Evolutionary conservation across 2,113 vertebrate species (phyloP).

Genomic region (Eurypyga helias): DNA sequence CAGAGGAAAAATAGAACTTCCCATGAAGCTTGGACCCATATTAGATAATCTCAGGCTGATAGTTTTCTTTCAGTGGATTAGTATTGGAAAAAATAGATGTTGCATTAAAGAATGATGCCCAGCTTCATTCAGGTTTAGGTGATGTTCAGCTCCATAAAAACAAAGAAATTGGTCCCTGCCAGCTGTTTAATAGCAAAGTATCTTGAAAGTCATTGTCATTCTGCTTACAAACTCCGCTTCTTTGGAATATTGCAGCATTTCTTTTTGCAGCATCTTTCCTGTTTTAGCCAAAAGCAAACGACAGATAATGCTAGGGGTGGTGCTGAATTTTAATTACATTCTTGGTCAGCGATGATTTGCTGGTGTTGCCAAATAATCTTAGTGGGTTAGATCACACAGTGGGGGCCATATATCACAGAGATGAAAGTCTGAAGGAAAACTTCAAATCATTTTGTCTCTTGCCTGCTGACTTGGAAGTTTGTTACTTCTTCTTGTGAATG

Average conservation of each 20-base stretch:
- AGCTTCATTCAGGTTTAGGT: not conserved
- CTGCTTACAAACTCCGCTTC: not conserved
- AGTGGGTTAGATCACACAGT: not conserved
- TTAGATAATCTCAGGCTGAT: not conserved
- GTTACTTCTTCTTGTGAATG: not conserved
- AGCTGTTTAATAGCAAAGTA: not conserved
- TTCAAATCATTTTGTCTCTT: not conserved
- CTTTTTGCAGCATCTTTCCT: not conserved
- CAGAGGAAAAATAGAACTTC: not conserved
- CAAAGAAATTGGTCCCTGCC: not conserved
- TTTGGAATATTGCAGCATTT: not conserved
- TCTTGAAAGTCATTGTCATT: not conserved
- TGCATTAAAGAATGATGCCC: not conserved
- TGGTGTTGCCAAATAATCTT: not conserved
- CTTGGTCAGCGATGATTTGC: not conserved
- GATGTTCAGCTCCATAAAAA: not conserved
- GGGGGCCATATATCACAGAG: not conserved
- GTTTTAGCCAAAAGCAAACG: not conserved
- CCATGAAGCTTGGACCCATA: not conserved
- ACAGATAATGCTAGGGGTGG: not conserved
- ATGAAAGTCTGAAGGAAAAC: not conserved
- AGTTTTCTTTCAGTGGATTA: not conserved
- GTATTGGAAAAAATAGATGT: not conserved
- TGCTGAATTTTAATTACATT: slow-evolving; percentile 34
- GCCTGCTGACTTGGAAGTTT: not conserved